Base-by-base conservation (phyloP, 2,888 invertebrate genomes). In the Thysanoteuthis rhombus region DNA sequence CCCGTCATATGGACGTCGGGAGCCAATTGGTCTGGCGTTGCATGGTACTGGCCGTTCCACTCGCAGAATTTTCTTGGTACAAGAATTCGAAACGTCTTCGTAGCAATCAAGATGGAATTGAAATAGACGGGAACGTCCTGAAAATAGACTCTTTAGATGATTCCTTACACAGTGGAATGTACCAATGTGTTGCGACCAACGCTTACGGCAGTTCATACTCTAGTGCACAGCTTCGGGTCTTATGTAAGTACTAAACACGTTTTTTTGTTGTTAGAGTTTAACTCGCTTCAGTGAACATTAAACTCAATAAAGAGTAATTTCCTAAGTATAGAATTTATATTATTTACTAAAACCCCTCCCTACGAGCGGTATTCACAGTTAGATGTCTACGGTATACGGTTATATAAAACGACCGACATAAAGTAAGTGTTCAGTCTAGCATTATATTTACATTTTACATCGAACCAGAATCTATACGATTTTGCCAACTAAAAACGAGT, bases 181-280 rank as follows among this genome's bases (percentile, higher is more conserved):
- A 98, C 97, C 99, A 99, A 96, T 99, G 99, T 97, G 98, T 98
- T 95, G 99, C 99, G 0, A 98, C 98, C 94, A 99, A 99, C 89
- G 94, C 94, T 6, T 95, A 96, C 91, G 98, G 98, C 96, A 98
- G 98, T 0, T 98, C 98, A 94, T 99, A 98, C 97, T 98, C 99
- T 0, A 98, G 99, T 6, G 99, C 98, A 0, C 99, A 99, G 96
- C 97, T 99, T 40, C 97, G 99, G 95, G 98, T 99, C 52, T 97
- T 99, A 92, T 98, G 99, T 97, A 97, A 98, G 97, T 94, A 4
- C 40, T 6, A 22, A 25, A 39, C n/a, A n/a, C n/a, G n/a, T n/a
- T n/a, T n/a, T n/a, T n/a, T n/a, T n/a, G n/a, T n/a, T n/a, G n/a
- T n/a, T n/a, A n/a, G n/a, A n/a, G n/a, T n/a, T n/a, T n/a, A n/a